Evolutionary conservation across 2,113 vertebrate genomes (phyloP).

Genomic region (Crotalus tigris): DNA sequence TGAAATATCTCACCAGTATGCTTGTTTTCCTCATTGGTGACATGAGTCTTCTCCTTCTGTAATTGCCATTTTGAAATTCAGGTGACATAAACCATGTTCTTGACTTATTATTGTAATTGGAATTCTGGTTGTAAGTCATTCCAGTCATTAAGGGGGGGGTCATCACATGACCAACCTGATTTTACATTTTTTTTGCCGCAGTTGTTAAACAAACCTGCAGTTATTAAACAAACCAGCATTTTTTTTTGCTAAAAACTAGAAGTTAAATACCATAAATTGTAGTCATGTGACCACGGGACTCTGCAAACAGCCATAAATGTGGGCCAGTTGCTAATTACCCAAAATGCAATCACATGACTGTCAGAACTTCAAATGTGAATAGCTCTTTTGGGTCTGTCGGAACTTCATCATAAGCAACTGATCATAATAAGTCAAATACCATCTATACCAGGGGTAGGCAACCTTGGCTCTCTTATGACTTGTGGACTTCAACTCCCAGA

Average conservation of each 20-base stretch:
- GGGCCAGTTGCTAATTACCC: not conserved
- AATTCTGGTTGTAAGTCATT: not conserved
- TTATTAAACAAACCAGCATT: not conserved
- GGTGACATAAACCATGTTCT: not conserved
- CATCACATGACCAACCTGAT: not conserved
- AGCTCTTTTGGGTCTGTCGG: not conserved
- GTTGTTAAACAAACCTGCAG: not conserved
- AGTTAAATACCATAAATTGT: not conserved
- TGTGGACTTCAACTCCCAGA: no score
- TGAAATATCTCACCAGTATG: not conserved
- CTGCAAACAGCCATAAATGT: not conserved
- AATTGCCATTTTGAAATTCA: not conserved
- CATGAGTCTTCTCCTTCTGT: not conserved
- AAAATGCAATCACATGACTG: not conserved
- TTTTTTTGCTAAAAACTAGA: not conserved
- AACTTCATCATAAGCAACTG: not conserved
- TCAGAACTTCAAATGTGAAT: no score
- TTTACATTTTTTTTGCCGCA: not conserved
- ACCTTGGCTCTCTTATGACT: no score
- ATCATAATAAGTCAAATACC: not conserved
- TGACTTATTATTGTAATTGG: not conserved
- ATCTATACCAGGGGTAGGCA: not conserved
- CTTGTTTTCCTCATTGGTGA: not conserved
- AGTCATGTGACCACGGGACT: not conserved
- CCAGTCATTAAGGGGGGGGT: not conserved